Base-by-base conservation (phyloP, 2,113 vertebrate genomes). In the Galemys pyrenaicus region DNA sequence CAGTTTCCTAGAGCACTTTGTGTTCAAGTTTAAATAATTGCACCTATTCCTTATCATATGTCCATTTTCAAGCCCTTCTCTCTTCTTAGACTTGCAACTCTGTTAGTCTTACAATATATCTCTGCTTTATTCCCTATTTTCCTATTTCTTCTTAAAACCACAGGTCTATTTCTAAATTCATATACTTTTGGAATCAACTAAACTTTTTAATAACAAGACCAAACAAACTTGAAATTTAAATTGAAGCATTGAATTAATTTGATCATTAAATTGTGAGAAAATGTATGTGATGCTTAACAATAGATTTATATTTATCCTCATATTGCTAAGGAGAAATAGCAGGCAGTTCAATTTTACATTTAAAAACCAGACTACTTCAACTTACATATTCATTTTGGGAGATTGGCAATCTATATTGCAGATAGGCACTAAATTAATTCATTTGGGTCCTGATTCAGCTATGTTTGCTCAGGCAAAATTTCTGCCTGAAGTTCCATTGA, bases 361-460 rank as follows among this genome's bases (percentile, higher is more conserved):
- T 95, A 71, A n/a, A 77, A 92, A 54, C 12, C 37, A 89, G 37
- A 81, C 41, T 93, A 9, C 20, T 78, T 92, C 49, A 85, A 95
- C 22, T 64, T 54, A 54, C 46, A 37, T 65, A 79, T 93, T 92
- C 78, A 64, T 90, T 92, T 83, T 94, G 92, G 87, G 93, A 85
- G 75, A 84, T 37, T 90, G 54, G 37, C 90, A 84, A 65, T 87
- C 70, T 94, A 67, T 96, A 92, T 78, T 94, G 60, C 77, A 96
- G 84, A 83, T 87, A 87, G 81, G 62, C 67, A 93, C 32, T 95
- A 92, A 94, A 95, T 94, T 94, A 96, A 96, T 97, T 94, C 92
- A 95, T 89, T 85, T 84, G 73, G 46, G 70, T 68, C 75, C 37
- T 84, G 92, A 96, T 89, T 95, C 93, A 95, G 71, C 92, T 93